Evolutionary conservation across 2,888 invertebrate species (phyloP).

Genomic region (Gortyna flavago): DNA sequence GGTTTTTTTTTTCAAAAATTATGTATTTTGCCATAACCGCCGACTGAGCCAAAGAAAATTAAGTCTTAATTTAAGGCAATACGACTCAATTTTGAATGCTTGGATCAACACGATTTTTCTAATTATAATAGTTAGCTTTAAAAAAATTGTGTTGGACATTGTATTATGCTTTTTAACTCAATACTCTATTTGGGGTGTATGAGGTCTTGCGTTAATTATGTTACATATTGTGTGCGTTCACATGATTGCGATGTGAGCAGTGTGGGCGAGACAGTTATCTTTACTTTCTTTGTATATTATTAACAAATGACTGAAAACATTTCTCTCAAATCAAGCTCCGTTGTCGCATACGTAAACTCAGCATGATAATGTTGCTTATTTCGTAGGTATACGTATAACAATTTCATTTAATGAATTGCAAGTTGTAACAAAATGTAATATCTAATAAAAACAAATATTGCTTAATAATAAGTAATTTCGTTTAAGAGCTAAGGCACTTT

Average conservation of each 20-base stretch:
- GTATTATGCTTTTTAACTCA: too few species aligned
- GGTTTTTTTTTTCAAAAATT: too few species aligned
- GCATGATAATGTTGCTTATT: background rate
- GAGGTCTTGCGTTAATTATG: too few species aligned
- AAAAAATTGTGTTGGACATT: too few species aligned
- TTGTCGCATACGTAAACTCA: background rate
- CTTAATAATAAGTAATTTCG: background rate
- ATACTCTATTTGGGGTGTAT: too few species aligned
- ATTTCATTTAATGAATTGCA: background rate
- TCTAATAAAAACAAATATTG: background rate
- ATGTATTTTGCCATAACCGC: too few species aligned
- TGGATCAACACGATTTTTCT: too few species aligned
- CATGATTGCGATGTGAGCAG: background rate
- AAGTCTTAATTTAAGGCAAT: too few species aligned
- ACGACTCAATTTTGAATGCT: too few species aligned
- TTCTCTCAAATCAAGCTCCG: conserved; percentile 10
- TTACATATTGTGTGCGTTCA: too few species aligned
- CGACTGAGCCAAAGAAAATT: too few species aligned
- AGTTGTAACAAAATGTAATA: background rate
- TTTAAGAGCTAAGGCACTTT: conserved; percentile 41
- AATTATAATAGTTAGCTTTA: too few species aligned
- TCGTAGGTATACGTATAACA: background rate
- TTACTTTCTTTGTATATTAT: conserved; percentile 6
- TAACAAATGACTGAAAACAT: conserved; percentile 11
- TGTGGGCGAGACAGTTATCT: conserved; percentile 12